These are phyloP conservation scores for Sepioteuthis lessoniana DNA, from an alignment of 2,888 invertebrate species.

Conservation along the genomic window DNA sequence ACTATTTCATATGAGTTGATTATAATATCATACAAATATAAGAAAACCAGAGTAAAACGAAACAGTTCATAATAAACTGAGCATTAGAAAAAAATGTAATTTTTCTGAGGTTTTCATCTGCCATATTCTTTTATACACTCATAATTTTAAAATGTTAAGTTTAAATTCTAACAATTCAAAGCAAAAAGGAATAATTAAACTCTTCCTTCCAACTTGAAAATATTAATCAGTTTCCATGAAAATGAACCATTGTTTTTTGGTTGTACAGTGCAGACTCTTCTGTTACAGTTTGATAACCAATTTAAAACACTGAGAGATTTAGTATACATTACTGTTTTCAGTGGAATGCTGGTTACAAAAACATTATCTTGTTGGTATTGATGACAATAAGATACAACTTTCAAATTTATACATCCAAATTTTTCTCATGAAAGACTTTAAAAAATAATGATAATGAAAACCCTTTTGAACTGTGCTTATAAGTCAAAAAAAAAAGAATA, in stretches of 20 bases:
- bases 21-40: neutral
- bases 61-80: neutral
- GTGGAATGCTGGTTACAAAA: neutral
- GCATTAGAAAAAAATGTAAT: neutral
- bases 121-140: neutral
- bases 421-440: neutral
- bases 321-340: neutral
- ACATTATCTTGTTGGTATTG: neutral
- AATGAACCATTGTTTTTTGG: neutral
- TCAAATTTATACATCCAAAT: neutral
- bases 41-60: too few species aligned
- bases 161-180: neutral
- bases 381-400: neutral
- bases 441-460: neutral
- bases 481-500: neutral
- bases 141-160: neutral
- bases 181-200: neutral
- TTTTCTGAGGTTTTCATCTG: conserved; percentile 12
- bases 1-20: conserved; percentile 23
- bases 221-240: neutral
- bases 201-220: neutral
- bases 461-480: neutral
- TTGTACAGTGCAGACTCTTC: neutral
- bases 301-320: neutral
- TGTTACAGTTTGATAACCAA: neutral